Conservation (phyloP, 2,113 vertebrate genomes). For the Nesogale talazaci region DNA sequence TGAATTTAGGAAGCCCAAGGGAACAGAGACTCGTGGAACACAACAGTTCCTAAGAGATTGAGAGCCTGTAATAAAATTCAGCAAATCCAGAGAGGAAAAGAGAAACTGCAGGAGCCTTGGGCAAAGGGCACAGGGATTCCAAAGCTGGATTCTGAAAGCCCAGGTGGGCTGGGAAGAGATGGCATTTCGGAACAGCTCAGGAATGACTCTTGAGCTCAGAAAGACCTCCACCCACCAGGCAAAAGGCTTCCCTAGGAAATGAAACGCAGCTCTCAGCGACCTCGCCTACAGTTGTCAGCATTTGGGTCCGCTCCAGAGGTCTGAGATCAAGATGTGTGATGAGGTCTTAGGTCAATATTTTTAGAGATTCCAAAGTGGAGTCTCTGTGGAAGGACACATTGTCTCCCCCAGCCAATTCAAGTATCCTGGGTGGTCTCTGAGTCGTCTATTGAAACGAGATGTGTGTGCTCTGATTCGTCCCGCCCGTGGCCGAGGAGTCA, state of each 20-base stretch:
- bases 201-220: not conserved
- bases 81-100: not conserved
- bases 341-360: not conserved
- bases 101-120: not conserved
- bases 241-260: not conserved
- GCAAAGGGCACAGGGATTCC: not conserved
- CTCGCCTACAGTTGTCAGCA: not conserved
- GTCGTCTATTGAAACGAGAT: not conserved
- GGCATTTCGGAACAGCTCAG: not conserved
- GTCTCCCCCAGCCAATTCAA: not conserved
- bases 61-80: conserved; percentile 25
- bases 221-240: not conserved
- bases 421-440: not conserved
- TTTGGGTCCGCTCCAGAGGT: not conserved
- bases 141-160: not conserved
- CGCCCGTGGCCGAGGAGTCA: not conserved
- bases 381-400: not conserved
- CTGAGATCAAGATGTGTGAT: not conserved
- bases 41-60: not conserved
- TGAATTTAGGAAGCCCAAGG: conserved; percentile 43
- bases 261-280: not conserved
- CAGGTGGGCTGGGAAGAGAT: not conserved
- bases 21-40: not conserved
- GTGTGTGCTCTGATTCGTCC: not conserved
- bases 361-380: not conserved